Evolutionary conservation across 2,888 invertebrate species (phyloP), one percentile per base, ranked within the genome.

Genomic region (Miltochrista miniata): DNA sequence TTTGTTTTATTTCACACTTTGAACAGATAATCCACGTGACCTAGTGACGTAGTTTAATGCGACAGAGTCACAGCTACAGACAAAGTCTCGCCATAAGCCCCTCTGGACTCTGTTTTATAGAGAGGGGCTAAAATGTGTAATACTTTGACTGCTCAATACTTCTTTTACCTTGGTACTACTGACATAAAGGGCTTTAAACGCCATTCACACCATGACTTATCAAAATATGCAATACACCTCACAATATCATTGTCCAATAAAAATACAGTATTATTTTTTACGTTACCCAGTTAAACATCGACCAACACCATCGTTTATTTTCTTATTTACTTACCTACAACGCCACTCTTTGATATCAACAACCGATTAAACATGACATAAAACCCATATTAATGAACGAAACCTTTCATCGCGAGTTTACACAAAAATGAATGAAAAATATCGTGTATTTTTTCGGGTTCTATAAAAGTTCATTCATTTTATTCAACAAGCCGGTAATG

Each of bases 361-460:
- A 46, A 38, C 40, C 54, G 60, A 62, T 54, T 58, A 33, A 62
- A 65, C 60, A 55, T 47, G 54, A 60, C 60, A 65, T 53, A 49
- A 43, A 57, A 58, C 43, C 51, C 34, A 48, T 52, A 58, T 62
- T 45, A 46, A 49, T 62, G 43, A 51, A 41, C 1, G 46, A 52
- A 53, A 33, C 49, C 47, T 61, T 60, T 51, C 45, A 51, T 54
- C 39, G 40, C 36, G 12, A 60, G 56, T 59, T 64, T 53, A 41
- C 44, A 48, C 61, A 42, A 37, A 51, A 49, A 42, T 29, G 30
- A 41, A 47, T 61, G 48, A 12, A 47, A 47, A 55, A 51, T 38
- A 24, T n/a, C 15, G 14, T 37, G 48, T 63, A 54, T 34, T 54
- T 45, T 52, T 58, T n/a, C n/a, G 40, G 36, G 42, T 38, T 41